Base-by-base conservation (phyloP, 1,140 invertebrate species). In the Calephelis virginiensis region DNA sequence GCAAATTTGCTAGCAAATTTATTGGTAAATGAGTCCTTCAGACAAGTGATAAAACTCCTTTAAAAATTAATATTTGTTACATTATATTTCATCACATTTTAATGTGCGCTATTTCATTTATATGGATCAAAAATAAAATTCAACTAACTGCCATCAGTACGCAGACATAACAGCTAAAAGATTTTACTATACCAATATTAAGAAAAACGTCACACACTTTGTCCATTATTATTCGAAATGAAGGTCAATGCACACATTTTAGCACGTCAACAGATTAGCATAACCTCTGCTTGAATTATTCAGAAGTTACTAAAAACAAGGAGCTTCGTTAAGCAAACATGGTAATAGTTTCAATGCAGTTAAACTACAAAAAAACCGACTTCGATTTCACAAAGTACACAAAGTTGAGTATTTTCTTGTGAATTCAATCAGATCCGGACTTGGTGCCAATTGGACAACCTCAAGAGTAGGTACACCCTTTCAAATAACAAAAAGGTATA, bases 151-250 rank as follows among this genome's bases (percentile, higher is more conserved):
- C 14, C 0, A 28, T 56, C 28, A 56, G 50, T 56, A 56, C 50
- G 50, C 50, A 56, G 50, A 56, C 28, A 56, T 56, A 56, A 56
- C 50, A 56, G 17, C 50, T 56, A 56, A 56, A 56, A 53, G 12
- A 56, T 37, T 56, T 9, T 56, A 56, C 50, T 56, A 56, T 56
- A 56, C 1, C 50, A 37, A 56, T 56, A 14, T 56, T 56, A 56
- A 56, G 50, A 56, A 56, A 14, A 17, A 56, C 13, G 11, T 56
- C 14, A 56, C 50, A 56, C 11, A 56, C 17, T 56, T 56, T 69
- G 69, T 69, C 67, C 72, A 71, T 67, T 64, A 53, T 61, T 40
- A 70, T 71, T 65, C 64, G 69, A 56, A 56, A 56, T 14, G 9
- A 56, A 11, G 17, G 28, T 56, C 50, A 14, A 11, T 28, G 50